Evolutionary conservation across 1,140 invertebrate genomes (phyloP).

Genomic region (Leptonema lineaticorne): DNA sequence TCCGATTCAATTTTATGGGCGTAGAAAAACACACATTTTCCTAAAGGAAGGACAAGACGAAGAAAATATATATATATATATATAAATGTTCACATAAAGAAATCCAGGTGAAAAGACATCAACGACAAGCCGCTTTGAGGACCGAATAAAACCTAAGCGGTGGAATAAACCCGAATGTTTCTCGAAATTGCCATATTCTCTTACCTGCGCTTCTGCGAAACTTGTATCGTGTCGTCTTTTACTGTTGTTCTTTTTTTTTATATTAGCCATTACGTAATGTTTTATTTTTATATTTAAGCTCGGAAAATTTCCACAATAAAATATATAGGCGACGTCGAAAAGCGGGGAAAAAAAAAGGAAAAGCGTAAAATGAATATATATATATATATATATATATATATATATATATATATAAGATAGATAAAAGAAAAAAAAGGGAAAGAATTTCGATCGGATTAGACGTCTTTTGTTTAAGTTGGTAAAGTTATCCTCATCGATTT

Average conservation of each 20-base stretch:
- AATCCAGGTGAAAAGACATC: conserved; percentile 14
- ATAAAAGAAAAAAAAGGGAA: no score
- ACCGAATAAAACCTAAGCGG: neutral
- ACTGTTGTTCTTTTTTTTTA: neutral
- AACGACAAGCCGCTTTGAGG: neutral
- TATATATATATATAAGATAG: no score
- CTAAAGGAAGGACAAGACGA: neutral
- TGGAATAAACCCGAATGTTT: neutral
- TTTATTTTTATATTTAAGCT: no score
- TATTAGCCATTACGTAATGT: neutral
- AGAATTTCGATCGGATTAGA: no score
- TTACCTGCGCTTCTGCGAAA: neutral
- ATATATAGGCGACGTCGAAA: no score
- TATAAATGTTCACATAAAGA: neutral
- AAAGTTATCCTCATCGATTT: no score
- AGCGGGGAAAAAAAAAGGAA: no score
- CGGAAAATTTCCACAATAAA: no score
- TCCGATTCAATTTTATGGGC: conserved; percentile 21
- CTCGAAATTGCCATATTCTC: neutral
- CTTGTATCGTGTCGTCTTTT: no score
- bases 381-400: no score
- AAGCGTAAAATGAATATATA: no score
- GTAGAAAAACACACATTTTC: conserved; percentile 17
- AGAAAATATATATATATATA: neutral
- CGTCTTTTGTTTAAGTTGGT: no score